phyloP scores from a whole-genome alignment of 2,797 vertebrate species.

The Coranthus polyacanthus region DNA sequence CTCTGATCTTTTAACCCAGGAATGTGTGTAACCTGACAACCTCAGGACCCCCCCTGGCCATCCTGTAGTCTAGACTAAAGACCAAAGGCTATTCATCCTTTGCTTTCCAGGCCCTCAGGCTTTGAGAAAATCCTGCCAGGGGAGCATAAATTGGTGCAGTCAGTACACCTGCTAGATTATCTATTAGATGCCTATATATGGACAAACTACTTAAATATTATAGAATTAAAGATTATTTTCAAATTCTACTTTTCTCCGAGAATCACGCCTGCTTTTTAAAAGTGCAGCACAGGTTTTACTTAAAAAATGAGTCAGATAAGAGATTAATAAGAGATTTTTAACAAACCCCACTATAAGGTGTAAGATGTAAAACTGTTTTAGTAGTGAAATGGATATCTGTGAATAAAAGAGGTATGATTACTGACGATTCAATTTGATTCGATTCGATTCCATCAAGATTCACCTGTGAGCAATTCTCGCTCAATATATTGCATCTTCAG shows the following conservation, averaged over 20 bases:
- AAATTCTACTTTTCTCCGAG: neutral
- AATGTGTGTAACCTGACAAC: conserved; percentile 46
- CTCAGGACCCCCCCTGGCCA: conserved; percentile 28
- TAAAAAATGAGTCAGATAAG: no score
- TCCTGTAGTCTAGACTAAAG: conserved; percentile 47
- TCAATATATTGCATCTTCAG: no score
- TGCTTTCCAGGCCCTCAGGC: conserved; percentile 53
- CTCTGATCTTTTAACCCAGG: conserved; percentile 50
- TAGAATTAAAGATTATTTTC: neutral
- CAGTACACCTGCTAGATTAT: conserved; percentile 12
- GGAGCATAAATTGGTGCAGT: conserved; percentile 25
- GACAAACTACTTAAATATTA: neutral
- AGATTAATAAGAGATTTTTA: no score
- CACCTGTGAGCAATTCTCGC: no score
- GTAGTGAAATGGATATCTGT: no score
- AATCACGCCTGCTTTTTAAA: no score
- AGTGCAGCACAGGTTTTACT: no score
- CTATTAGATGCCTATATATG: conserved; percentile 5
- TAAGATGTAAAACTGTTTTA: no score
- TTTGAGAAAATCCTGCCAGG: conserved; percentile 29
- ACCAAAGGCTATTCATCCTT: conserved; percentile 51
- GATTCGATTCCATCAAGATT: no score
- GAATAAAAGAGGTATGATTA: no score
- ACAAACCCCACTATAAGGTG: no score
- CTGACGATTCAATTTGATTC: no score